Percentiles rank a stretch among this genome's conserved stretches.
Evolutionary conservation across 37 sponge, comb jelly and placozoan genomes (phyloP).

Genomic region (Lycopodina hypogea): DNA sequence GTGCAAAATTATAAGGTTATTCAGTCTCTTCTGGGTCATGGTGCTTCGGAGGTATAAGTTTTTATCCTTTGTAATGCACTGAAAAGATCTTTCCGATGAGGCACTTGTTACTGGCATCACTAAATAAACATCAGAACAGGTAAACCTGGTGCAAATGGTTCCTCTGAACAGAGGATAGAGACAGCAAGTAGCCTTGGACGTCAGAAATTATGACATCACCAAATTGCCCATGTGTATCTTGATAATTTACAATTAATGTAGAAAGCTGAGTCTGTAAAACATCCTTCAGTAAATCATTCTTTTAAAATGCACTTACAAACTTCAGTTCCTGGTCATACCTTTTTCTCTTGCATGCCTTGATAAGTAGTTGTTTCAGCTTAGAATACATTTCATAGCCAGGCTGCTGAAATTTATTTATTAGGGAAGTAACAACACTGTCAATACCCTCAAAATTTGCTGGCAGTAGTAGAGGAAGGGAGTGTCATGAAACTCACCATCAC

Average conservation of each 20-base stretch:
- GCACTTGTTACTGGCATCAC: slow-evolving; percentile 74
- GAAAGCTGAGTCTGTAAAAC: slow-evolving; percentile 5
- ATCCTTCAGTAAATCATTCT: slow-evolving; percentile 9
- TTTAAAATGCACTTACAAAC: slow-evolving; percentile 11
- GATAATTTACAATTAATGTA: slow-evolving; percentile 1
- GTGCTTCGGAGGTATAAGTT: slow-evolving; percentile 53
- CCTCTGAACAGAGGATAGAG: slow-evolving; percentile 8
- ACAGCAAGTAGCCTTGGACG: slow-evolving; percentile 19
- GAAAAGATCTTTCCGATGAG: slow-evolving; percentile 51
- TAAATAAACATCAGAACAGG: slow-evolving; percentile 32
- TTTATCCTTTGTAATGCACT: slow-evolving; percentile 44
- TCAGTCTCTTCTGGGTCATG: slow-evolving; percentile 59
- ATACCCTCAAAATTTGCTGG: background rate
- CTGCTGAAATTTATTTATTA: slow-evolving; percentile 10
- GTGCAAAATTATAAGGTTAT: slow-evolving; percentile 58
- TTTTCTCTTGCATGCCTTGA: background rate
- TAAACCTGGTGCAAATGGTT: slow-evolving; percentile 27
- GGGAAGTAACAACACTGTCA: slow-evolving; percentile 4
- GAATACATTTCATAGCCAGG: slow-evolving; percentile 20
- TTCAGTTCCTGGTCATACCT: background rate
- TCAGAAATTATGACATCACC: slow-evolving; percentile 16
- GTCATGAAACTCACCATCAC: slow-evolving; percentile 3
- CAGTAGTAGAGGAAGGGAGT: background rate
- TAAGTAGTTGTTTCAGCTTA: slow-evolving; percentile 4
- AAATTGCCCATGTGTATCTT: background rate